Evolutionary conservation across 2,888 invertebrate species (phyloP), one percentile per base, ranked within the genome.

Genomic region (Yponomeuta malinellus): DNA sequence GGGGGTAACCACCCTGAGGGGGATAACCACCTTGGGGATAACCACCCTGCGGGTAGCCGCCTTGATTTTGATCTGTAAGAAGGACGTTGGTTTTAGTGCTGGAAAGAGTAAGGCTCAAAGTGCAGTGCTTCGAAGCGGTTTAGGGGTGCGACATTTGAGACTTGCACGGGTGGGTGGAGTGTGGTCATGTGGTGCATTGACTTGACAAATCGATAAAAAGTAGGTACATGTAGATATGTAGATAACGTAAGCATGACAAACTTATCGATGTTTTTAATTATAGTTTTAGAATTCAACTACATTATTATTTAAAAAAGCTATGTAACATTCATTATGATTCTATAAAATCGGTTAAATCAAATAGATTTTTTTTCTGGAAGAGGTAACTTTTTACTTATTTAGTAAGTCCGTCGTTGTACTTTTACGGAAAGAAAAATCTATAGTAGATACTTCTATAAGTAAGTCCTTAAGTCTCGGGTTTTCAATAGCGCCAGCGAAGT

Each of bases 11-110:
- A 0, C 79, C 80, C 48, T 75, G 79, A 4, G 75, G 77, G 77
- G 73, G 73, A 70, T 71, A 71, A n/a, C 71, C 71, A 79, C 48
- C 78, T 68, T 87, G 90, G 0, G 90, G 89, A 69, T 84, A 85
- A 0, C 83, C 83, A 0, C 79, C 93, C 89, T 83, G 87, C 78
- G 43, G 43, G 43, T 43, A 43, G 43, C 43, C 43, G 12, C 52
- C 93, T 90, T 83, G 87, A 78, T 85, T 84, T 74, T 86, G 88
- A 81, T 88, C 87, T 88, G 83, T 37, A 70, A 70, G 64, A 31
- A 15, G 15, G 15, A 15, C 12, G 10, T 15, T 3, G 15, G 52
- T 59, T 59, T 59, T 59, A 59, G 12, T 59, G 4, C 52, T 52
- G 3, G 15, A 12, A 59, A 59, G 3, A 15, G 12, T 15, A 15